Percentiles rank a stretch among this genome's conserved stretches.
These are phyloP conservation scores for Saturnia japonica DNA, from an alignment of 2,888 invertebrate species.

Conservation along the genomic window DNA sequence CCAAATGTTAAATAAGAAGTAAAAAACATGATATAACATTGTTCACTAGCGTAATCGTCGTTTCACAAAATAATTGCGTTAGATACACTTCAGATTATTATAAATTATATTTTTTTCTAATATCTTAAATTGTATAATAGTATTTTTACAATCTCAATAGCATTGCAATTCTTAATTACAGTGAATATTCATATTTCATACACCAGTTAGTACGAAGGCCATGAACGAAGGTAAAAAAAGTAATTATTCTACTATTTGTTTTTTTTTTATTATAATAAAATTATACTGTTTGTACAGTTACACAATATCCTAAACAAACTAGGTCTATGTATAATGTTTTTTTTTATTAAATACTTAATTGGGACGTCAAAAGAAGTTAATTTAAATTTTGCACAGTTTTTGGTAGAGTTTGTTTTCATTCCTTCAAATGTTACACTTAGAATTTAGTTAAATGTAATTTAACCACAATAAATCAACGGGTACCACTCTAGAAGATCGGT, in stretches of 20 bases:
- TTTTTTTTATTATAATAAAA: slow-evolving; percentile 28
- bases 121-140: slow-evolving; percentile 21
- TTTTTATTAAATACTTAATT: not conserved
- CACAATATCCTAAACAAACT: slow-evolving; percentile 9
- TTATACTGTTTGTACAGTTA: not conserved
- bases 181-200: slow-evolving; percentile 61
- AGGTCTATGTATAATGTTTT: slow-evolving; percentile 6
- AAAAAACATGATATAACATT: not conserved
- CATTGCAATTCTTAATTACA: slow-evolving; percentile 63
- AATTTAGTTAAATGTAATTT: no score
- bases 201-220: slow-evolving; percentile 59
- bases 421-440: not conserved
- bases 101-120: slow-evolving; percentile 20
- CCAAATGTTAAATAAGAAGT: not conserved
- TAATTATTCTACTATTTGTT: slow-evolving; percentile 41
- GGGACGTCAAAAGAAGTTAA: not conserved
- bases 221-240: slow-evolving; percentile 56
- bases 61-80: not conserved
- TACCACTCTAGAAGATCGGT: no score
- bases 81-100: not conserved
- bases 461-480: no score
- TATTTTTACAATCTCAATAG: slow-evolving; percentile 29
- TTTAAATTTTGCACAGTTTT: not conserved
- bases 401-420: not conserved
- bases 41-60: not conserved